These are phyloP conservation scores for Lepus oiostolus DNA, from an alignment of 2,797 vertebrate genomes.

Conservation along the genomic window DNA sequence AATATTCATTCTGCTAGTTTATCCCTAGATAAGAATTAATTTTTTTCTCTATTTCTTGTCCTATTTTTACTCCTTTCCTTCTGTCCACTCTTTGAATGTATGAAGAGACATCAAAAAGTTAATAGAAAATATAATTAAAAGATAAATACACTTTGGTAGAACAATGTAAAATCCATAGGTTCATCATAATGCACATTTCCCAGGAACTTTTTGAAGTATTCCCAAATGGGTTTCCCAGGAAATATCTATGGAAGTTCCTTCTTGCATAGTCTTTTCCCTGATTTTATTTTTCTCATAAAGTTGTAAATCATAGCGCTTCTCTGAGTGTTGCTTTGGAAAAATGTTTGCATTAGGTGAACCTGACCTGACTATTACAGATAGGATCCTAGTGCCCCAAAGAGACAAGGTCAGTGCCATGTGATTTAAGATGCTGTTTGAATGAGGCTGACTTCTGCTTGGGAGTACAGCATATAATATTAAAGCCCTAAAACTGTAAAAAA, in stretches of 20 bases:
- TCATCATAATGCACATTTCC: too few relatives aligned
- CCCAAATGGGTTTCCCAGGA: not conserved
- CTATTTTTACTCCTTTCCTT: not conserved
- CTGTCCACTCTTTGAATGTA: not conserved
- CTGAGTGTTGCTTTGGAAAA: not conserved
- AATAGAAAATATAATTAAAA: too few relatives aligned
- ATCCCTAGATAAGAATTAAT: not conserved
- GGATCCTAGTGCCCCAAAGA: not conserved
- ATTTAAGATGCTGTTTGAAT: not conserved
- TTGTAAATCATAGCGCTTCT: not conserved
- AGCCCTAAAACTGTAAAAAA: not conserved
- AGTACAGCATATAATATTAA: not conserved
- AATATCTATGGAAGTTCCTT: not conserved
- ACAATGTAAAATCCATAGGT: too few relatives aligned
- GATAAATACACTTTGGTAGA: too few relatives aligned
- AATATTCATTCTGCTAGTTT: not conserved
- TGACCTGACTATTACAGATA: not conserved
- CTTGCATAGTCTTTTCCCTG: too few relatives aligned
- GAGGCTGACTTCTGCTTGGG: not conserved
- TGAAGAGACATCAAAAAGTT: not conserved
- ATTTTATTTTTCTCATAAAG: constrained; percentile 65
- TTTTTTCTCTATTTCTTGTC: not conserved
- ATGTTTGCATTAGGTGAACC: constrained; percentile 3
- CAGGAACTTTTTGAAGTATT: too few relatives aligned
- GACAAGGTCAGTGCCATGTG: too few relatives aligned